Evolutionary conservation across 2,888 invertebrate species (phyloP).

Genomic region (Iphiclides podalirius): DNA sequence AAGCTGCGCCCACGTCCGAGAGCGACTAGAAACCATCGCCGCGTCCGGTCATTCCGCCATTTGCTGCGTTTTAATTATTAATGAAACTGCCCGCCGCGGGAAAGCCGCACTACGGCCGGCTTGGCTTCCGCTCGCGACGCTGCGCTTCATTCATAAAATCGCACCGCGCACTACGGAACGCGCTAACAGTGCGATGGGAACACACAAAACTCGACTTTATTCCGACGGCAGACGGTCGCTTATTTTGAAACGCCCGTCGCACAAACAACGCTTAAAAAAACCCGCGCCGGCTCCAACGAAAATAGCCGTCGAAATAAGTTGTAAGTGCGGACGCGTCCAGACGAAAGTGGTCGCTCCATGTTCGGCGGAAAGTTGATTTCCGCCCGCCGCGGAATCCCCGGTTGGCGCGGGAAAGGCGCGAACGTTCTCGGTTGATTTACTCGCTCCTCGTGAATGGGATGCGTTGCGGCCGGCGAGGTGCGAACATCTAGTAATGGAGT

Average conservation of each 20-base stretch:
- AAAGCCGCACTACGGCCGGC: conserved; percentile 77
- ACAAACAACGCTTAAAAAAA: conserved; percentile 17
- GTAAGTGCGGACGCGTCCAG: conserved; percentile 58
- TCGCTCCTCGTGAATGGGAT: conserved; percentile 74
- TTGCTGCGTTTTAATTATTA: conserved; percentile 77
- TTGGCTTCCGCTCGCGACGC: conserved; percentile 76
- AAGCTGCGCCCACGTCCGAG: conserved; percentile 50
- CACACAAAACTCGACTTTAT: conserved; percentile 48
- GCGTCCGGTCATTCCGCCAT: conserved; percentile 75
- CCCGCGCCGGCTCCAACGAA: conserved; percentile 44
- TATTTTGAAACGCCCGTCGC: conserved; percentile 6
- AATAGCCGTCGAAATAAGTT: conserved; percentile 73
- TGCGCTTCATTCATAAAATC: conserved; percentile 79
- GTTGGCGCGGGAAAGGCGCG: conserved; percentile 55
- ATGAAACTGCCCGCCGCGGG: conserved; percentile 75
- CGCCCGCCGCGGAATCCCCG: conserved; percentile 57
- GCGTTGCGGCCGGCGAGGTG: conserved; percentile 70
- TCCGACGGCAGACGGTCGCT: conserved; percentile 34
- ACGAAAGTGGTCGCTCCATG: conserved; percentile 73
- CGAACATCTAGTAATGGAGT: conserved; percentile 67
- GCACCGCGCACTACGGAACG: conserved; percentile 36
- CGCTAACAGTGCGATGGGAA: conserved; percentile 36
- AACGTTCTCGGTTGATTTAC: conserved; percentile 70
- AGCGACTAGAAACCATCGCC: conserved; percentile 74
- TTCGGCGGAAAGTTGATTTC: conserved; percentile 73